These are phyloP conservation scores for Anoplopoma fimbria DNA, from an alignment of 2,113 vertebrate genomes.

Conservation along the genomic window DNA sequence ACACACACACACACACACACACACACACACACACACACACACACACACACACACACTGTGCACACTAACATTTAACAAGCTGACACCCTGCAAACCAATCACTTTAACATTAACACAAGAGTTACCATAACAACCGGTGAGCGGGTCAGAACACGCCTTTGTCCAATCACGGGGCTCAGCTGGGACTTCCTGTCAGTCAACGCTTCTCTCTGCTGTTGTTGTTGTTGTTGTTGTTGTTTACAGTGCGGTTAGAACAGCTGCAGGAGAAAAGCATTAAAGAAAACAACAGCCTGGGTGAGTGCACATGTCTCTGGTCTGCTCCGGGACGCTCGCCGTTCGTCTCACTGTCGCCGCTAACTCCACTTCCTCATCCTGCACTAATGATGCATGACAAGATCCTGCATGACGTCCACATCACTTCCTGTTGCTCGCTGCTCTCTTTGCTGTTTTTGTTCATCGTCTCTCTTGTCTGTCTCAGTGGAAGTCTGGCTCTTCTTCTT, in stretches of 20 bases:
- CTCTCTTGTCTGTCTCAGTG: constrained; percentile 36
- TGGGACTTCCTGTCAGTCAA: constrained; percentile 39
- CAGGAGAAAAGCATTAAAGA: constrained; percentile 99
- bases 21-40: constrained; percentile 19
- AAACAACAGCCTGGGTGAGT: constrained; percentile 98
- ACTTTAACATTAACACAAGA: constrained; percentile 16
- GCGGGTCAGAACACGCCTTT: background rate
- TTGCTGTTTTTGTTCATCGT: constrained; percentile 34
- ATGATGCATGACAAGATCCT: constrained; percentile 63
- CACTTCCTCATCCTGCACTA: constrained; percentile 51
- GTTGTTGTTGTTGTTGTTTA: constrained; percentile 88
- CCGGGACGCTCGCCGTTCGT: constrained; percentile 11
- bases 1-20: background rate
- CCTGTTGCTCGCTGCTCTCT: constrained; percentile 39
- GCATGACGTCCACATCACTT: constrained; percentile 52
- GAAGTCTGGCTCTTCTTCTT: constrained; percentile 27
- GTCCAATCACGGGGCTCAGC: constrained; percentile 6
- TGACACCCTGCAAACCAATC: constrained; percentile 1
- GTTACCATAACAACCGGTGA: background rate
- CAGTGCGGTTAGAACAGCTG: constrained; percentile 98
- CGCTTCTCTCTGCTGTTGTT: constrained; percentile 48
- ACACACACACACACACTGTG: constrained; percentile 20
- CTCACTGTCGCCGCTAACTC: constrained; percentile 18
- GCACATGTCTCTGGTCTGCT: constrained; percentile 36
- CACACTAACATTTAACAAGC: constrained; percentile 35